A percentile compares a stretch with the other conserved stretches of the same genome.
These are phyloP conservation scores for Mercenaria mercenaria DNA, from an alignment of 1,140 invertebrate genomes.

Conservation along the genomic window DNA sequence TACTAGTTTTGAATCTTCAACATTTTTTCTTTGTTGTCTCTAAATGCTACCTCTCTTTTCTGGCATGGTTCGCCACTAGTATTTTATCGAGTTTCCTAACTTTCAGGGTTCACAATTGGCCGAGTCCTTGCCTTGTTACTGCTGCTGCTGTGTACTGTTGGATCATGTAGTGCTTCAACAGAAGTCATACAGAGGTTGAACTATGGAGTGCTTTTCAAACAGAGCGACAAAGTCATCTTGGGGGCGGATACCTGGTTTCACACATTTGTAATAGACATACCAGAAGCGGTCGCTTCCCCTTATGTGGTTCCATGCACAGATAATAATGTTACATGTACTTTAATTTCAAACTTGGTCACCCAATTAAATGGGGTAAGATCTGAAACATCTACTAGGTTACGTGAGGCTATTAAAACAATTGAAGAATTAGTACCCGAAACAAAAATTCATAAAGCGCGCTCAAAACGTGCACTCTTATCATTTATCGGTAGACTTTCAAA, in stretches of 20 bases:
- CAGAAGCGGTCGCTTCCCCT: neutral
- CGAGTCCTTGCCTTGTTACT: neutral
- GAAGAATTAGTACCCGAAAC: slow-evolving; percentile 15
- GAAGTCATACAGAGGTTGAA: slow-evolving; percentile 34
- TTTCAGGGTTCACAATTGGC: slow-evolving; percentile 33
- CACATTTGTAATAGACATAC: slow-evolving; percentile 54
- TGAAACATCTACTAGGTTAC: neutral
- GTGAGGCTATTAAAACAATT: slow-evolving; percentile 30
- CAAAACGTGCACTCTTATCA: slow-evolving; percentile 40
- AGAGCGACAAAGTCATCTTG: neutral
- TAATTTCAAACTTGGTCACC: neutral
- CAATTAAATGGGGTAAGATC: slow-evolving; percentile 12
- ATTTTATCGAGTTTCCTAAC: slow-evolving; percentile 44
- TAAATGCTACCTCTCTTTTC: neutral
- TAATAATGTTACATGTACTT: slow-evolving; percentile 1
- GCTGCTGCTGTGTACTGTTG: neutral
- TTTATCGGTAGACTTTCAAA: slow-evolving; percentile 64
- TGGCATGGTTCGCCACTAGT: neutral
- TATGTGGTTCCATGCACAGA: neutral
- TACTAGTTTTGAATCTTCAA: slow-evolving; percentile 21
- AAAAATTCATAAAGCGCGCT: neutral
- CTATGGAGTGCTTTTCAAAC: slow-evolving; percentile 52
- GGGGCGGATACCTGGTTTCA: slow-evolving; percentile 50
- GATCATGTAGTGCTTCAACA: neutral
- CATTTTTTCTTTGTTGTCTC: neutral